These are phyloP conservation scores for Caenorhabditis drosophilae DNA, from an alignment of 2,888 invertebrate species.

Conservation along the genomic window DNA sequence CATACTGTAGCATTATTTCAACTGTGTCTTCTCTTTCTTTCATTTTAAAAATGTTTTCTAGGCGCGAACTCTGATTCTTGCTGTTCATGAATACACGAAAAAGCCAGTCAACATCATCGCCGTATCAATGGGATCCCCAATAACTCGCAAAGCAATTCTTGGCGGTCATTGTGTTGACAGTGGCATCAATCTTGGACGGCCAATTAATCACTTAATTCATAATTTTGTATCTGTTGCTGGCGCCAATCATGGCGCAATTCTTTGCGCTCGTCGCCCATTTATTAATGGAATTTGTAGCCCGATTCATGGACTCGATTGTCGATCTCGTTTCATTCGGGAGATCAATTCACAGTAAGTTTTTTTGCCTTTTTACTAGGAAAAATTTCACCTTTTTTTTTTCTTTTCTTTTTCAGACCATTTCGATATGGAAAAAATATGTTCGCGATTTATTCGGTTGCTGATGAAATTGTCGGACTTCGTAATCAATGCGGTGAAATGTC, in stretches of 20 bases:
- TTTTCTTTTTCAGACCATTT: constrained; percentile 21
- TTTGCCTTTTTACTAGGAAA: neutral
- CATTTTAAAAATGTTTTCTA: no score
- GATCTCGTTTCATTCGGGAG: constrained; percentile 34
- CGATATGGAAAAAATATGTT: constrained; percentile 41
- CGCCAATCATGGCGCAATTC: constrained; percentile 31
- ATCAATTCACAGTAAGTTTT: constrained; percentile 32
- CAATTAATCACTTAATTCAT: constrained; percentile 33
- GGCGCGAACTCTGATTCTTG: constrained; percentile 39
- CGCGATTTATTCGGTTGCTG: constrained; percentile 36
- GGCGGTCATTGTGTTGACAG: constrained; percentile 37
- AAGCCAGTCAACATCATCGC: constrained; percentile 43
- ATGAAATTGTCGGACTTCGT: constrained; percentile 31
- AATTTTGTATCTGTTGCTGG: constrained; percentile 37
- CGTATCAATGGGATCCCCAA: constrained; percentile 48
- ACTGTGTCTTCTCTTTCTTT: constrained; percentile 8
- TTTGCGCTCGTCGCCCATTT: constrained; percentile 25
- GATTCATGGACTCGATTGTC: constrained; percentile 29
- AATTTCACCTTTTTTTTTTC: neutral
- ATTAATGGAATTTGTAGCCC: constrained; percentile 27
- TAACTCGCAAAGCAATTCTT: constrained; percentile 38
- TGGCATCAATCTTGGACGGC: constrained; percentile 32
- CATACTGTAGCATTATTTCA: neutral
- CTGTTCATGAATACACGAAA: constrained; percentile 43
- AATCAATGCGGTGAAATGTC: constrained; percentile 30